phyloP scores from a whole-genome alignment of 2,888 invertebrate genomes.

The Lasioglossum villosulum region DNA sequence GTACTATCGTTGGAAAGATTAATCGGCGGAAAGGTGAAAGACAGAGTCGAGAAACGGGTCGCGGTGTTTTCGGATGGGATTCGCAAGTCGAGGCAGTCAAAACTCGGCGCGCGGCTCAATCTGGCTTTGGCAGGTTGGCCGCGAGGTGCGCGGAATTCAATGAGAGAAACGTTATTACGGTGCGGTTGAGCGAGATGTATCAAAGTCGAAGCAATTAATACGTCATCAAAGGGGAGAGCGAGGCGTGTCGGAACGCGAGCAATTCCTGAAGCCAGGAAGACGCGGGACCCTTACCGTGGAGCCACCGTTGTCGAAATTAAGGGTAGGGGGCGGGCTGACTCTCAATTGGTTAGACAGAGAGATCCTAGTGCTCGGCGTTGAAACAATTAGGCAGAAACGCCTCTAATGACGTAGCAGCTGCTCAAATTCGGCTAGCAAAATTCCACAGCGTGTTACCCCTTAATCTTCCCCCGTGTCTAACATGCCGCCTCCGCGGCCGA shows the following conservation, averaged over 20 bases:
- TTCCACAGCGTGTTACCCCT: slow-evolving; percentile 56
- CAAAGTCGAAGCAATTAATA: slow-evolving; percentile 80
- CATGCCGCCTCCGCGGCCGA: slow-evolving; percentile 26
- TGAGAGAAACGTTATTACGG: slow-evolving; percentile 55
- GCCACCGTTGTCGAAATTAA: not conserved
- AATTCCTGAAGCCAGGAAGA: slow-evolving; percentile 65
- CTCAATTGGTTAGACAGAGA: slow-evolving; percentile 15
- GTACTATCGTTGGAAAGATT: not conserved
- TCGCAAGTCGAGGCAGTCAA: slow-evolving; percentile 23
- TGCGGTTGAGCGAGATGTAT: slow-evolving; percentile 64
- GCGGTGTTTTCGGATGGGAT: not conserved
- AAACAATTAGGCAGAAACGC: slow-evolving; percentile 71
- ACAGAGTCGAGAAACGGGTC: not conserved
- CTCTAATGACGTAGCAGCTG: slow-evolving; percentile 68
- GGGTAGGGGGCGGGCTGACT: not conserved
- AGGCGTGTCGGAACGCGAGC: slow-evolving; percentile 55
- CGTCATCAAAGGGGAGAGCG: slow-evolving; percentile 73
- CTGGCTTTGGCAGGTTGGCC: slow-evolving; percentile 9
- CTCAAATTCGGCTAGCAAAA: slow-evolving; percentile 65
- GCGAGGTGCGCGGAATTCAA: slow-evolving; percentile 26
- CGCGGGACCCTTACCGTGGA: slow-evolving; percentile 46
- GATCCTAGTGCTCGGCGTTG: slow-evolving; percentile 52
- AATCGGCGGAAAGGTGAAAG: not conserved
- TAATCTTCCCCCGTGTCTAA: slow-evolving; percentile 51
- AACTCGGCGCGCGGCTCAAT: slow-evolving; percentile 14